Base-by-base conservation (phyloP, 2,888 invertebrate species). In the Nycteola revayana region DNA sequence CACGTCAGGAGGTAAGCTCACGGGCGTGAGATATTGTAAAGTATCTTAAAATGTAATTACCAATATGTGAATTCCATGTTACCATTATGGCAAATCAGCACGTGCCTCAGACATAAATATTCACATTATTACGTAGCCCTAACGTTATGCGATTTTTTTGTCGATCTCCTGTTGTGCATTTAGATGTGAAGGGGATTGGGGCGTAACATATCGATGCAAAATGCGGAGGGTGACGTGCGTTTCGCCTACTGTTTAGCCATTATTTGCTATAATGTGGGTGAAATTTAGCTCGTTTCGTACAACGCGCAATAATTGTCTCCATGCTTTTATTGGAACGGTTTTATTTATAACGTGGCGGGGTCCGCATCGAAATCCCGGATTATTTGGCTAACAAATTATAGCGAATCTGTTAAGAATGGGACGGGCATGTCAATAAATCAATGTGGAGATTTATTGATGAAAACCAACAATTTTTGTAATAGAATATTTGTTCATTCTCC, bases 371-470 rank as follows among this genome's bases (percentile, higher is more conserved):
- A 84, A 85, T 77, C 81, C 80, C 66, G 85, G 86, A 87, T 87
- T 87, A 87, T 87, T 88, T 87, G 83, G 84, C 80, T 87, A 85
- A 88, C 88, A 88, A 88, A 87, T 87, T 87, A 86, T 77, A 75
- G 75, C 66, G 80, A 81, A 82, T 85, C 83, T 78, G 81, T 73
- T 74, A 66, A 78, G 81, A 84, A 83, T 82, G 77, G 79, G 77
- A 83, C 74, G 75, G 66, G 73, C 75, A 71, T 76, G 82, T 81
- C 85, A 71, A 82, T 87, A 85, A 86, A 86, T 87, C 85, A 86
- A 75, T 66, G 59, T 67, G 60, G 39, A 73, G 78, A 78, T 82
- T 82, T 82, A 84, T 82, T 68, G 81, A 74, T 75, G 76, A 79
- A 76, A 76, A 72, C 71, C 61, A 74, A 77, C 68, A 65, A 72